Conservation (phyloP, 2,113 vertebrate species). For the Malurus alboscapulatus region DNA sequence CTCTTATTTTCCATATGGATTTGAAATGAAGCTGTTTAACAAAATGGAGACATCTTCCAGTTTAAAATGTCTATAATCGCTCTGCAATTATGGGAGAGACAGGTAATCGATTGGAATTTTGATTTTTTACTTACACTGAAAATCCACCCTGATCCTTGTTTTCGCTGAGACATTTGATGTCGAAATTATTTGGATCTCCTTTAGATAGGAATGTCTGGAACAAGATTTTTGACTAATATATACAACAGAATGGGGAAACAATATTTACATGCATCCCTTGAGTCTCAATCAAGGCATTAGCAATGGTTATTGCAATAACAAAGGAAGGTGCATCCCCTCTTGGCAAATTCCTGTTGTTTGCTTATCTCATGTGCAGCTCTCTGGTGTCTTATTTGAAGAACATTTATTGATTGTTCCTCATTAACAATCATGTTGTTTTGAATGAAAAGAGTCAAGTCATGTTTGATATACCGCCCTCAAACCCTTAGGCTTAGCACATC, state of each 20-base stretch:
- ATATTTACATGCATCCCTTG: neutral
- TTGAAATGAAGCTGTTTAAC: neutral
- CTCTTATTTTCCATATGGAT: neutral
- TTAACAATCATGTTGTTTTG: slow-evolving; percentile 13
- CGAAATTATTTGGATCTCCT: neutral
- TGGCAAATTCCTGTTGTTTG: slow-evolving; percentile 11
- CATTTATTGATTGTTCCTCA: slow-evolving; percentile 23
- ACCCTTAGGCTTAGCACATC: neutral
- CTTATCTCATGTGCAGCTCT: neutral
- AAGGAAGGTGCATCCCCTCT: slow-evolving; percentile 6
- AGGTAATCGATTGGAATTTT: neutral
- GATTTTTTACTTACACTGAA: neutral
- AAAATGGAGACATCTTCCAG: neutral
- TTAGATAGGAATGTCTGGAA: neutral
- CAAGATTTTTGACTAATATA: neutral
- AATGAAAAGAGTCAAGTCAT: neutral
- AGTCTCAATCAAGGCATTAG: neutral
- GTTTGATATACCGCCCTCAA: slow-evolving; percentile 30
- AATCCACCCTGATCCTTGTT: neutral
- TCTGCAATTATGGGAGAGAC: neutral
- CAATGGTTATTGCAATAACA: neutral
- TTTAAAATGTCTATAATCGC: neutral
- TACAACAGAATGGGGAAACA: neutral
- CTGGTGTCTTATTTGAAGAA: slow-evolving; percentile 11
- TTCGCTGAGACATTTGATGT: neutral